Conservation (phyloP, 37 sponge, comb jelly and placozoan species). For the Chondrilla cf. caribensis region DNA sequence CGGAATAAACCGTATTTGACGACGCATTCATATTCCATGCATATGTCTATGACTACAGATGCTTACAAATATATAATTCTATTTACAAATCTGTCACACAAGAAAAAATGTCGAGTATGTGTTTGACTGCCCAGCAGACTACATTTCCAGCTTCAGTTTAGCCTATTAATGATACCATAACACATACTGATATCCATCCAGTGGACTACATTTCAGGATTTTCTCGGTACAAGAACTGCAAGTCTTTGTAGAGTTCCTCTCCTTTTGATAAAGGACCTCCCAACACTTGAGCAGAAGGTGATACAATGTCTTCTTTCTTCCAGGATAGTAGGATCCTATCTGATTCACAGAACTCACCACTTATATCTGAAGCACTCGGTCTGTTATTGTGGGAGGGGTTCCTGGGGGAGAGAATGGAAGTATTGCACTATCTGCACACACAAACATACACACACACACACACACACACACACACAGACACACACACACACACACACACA, state of each 20-base stretch:
- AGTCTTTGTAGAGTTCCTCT: background rate
- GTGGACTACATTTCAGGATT: too few relatives aligned
- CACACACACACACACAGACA: background rate
- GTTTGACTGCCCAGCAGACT: too few relatives aligned
- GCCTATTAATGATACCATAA: too few relatives aligned
- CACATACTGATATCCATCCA: too few relatives aligned
- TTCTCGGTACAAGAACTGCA: background rate
- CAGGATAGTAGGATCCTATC: slow-evolving; percentile 2
- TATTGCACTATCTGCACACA: too few relatives aligned
- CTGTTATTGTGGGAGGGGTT: background rate
- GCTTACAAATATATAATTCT: too few relatives aligned
- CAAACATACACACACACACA: background rate
- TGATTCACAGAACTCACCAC: slow-evolving; percentile 13
- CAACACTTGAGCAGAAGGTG: background rate
- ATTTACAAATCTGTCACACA: too few relatives aligned
- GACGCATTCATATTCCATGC: too few relatives aligned
- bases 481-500: background rate
- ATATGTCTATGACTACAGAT: too few relatives aligned
- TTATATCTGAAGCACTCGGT: slow-evolving; percentile 14
- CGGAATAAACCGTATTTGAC: too few relatives aligned
- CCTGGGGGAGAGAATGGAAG: background rate
- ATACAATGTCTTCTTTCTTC: slow-evolving; percentile 6
- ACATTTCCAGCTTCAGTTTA: too few relatives aligned
- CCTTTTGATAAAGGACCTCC: slow-evolving; percentile 4
- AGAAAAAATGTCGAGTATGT: too few relatives aligned